Evolutionary conservation across 2,113 vertebrate genomes (phyloP), one percentile per base, ranked within the genome.

Genomic region (Noctilio leporinus): DNA sequence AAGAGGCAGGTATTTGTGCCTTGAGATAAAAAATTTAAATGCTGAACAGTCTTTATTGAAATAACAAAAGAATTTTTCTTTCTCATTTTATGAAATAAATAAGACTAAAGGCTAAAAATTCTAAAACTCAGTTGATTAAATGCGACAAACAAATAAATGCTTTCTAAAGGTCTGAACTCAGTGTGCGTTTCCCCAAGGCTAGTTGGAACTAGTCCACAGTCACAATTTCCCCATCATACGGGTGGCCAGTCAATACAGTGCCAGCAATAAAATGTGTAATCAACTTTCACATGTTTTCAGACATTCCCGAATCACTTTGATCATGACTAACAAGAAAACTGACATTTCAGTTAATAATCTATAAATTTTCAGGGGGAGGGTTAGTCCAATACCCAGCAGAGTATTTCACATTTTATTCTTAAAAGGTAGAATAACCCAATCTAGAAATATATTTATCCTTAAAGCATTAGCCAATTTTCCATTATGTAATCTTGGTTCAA

Each of bases 321-420:
- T 97, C 64, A 89, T 40, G 70, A 89, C 95, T 92, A 89, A 94
- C 93, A 97, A 93, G 82, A 97, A 93, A 86, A 89, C 69, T 91
- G 93, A 62, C 28, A 73, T 92, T 97, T 96, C 93, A 83, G 78
- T 86, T 65, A 96, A 80, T 78, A 81, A 94, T 97, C 93, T 30
- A 19, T 87, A 88, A 96, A 85, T 95, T 89, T 88, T 89, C 65
- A 43, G 12, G 30, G 45, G 93, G 47, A 89, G 47, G 12, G 72
- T 95, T 89, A 64, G 20, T 75, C 69, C 57, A 72, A 90, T 57
- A 33, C 88, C 64, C 75, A 47, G 78, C 5, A 91, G 83, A 90
- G 80, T 62, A 95, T 55, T 97, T 96, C 82, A 93, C 57, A 75
- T 94, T 96, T 96, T 86, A 94, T 85, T 85, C 93, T 72, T 19